Conservation (phyloP, 2,113 vertebrate species). For the Anguilla japonica region DNA sequence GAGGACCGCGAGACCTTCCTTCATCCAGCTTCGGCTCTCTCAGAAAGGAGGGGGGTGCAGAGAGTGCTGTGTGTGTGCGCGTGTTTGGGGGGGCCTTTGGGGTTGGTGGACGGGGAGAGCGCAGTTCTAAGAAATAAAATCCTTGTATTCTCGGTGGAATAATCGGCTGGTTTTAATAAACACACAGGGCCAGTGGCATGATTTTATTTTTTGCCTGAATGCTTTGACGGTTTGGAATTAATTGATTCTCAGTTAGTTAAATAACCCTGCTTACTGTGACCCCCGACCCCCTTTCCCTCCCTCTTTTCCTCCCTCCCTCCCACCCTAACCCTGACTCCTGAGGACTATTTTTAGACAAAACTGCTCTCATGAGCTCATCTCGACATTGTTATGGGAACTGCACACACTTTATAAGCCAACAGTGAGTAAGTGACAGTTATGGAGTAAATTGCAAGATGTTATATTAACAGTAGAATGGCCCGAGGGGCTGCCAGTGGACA, state of each 20-base stretch:
- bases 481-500: no score
- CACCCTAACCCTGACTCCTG: background rate
- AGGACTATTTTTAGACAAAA: conserved; percentile 7
- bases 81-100: no score
- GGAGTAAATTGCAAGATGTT: background rate
- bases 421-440: background rate
- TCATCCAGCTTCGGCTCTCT: background rate
- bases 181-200: conserved; percentile 6
- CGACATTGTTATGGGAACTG: background rate
- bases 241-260: conserved; percentile 16
- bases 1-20: background rate
- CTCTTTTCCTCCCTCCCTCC: background rate
- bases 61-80: background rate
- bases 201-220: conserved; percentile 23
- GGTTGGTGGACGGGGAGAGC: background rate
- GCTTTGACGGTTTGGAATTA: conserved; percentile 14
- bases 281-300: background rate
- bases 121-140: background rate
- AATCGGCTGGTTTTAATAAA: conserved; percentile 16
- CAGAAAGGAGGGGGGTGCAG: background rate
- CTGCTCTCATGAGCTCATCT: background rate
- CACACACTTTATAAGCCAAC: background rate
- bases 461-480: background rate
- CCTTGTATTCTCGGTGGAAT: background rate
- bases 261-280: background rate